Evolutionary conservation across 2,797 vertebrate genomes (phyloP), one percentile per base, ranked within the genome.

Genomic region (Pogonophryne albipinna): DNA sequence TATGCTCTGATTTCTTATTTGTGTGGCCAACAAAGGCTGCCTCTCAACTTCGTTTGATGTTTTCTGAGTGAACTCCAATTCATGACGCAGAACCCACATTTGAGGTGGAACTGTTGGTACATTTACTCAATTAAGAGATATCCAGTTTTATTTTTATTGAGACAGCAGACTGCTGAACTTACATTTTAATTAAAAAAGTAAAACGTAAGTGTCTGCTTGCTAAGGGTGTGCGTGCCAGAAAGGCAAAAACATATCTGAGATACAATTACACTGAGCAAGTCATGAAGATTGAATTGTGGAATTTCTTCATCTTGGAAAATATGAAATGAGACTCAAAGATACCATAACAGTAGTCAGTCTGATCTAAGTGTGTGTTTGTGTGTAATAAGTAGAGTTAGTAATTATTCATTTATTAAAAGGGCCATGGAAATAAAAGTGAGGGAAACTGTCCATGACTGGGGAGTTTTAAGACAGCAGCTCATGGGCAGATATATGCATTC

Each of bases 1-100:
- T 69, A 41, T 73, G 72, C 66, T 85, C 64, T 57, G 66, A 80
- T 84, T 83, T 71, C 11, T 78, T 83, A 74, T 76, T 50, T 85
- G 58, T 1, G 61, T 64, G 45, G 61, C 78, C 79, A 79, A 84
- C 68, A 66, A 86, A 79, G 57, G 10, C 65, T 42, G 72, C 50
- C 15, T 84, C 68, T 66, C 44, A 56, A 58, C 69, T 78, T 76
- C n/a, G 78, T 87, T 85, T 91, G 85, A 85, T 84, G 84, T 88
- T 84, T 76, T 72, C 56, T 84, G 82, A 76, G 83, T 75, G 31
- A 86, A 68, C 52, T 74, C 74, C 78, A 87, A 66, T 63, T 49
- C 61, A 47, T 66, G 68, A 47, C 14, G 56, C 19, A 12, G 47
- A 44, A 67, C 44, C 68, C 53, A 67, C 45, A 70, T 71, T 78